Conservation (phyloP, 2,797 vertebrate genomes). For the Pangasius larnaudii region DNA sequence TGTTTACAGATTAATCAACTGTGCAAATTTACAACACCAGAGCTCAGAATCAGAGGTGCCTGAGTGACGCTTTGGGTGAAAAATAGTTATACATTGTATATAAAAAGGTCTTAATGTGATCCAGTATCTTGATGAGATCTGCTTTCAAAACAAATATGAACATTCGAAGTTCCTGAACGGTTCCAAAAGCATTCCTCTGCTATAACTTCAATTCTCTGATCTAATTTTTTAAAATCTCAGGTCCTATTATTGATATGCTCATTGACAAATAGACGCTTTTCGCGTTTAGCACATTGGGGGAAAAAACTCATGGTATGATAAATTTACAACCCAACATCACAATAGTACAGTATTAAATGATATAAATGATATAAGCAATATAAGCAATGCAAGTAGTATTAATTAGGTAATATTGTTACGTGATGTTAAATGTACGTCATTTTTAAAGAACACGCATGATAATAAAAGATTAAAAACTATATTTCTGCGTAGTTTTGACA, state of each 20-base stretch:
- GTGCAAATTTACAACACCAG: neutral
- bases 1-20: constrained; percentile 13
- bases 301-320: neutral
- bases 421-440: neutral
- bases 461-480: neutral
- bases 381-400: neutral
- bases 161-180: neutral
- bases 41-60: neutral
- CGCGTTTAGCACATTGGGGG: neutral
- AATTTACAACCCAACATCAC: neutral
- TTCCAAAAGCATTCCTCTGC: neutral
- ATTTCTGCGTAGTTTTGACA: neutral
- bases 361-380: neutral
- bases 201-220: neutral
- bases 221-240: neutral
- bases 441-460: neutral
- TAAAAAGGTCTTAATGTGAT: neutral
- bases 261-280: neutral
- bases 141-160: neutral
- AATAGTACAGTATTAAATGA: neutral
- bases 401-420: neutral
- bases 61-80: neutral
- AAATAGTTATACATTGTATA: neutral
- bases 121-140: constrained; percentile 5
- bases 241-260: neutral